phyloP scores from a whole-genome alignment of 2,888 invertebrate genomes.

The Hyposoter didymator region DNA sequence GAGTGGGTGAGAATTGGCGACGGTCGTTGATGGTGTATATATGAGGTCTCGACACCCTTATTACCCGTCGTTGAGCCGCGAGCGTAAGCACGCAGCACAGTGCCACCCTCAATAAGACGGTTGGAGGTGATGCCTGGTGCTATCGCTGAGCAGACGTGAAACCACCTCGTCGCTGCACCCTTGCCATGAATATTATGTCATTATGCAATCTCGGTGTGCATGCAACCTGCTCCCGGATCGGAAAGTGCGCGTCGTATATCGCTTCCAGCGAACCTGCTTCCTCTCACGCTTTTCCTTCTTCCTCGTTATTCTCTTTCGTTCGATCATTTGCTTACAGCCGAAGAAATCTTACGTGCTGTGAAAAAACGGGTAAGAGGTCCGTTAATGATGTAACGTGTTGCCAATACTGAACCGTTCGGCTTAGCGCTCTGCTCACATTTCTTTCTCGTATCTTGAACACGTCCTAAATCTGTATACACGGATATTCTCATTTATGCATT shows the following conservation, averaged over 20 bases:
- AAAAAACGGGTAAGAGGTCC: slow-evolving; percentile 20
- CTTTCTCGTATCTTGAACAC: slow-evolving; percentile 3
- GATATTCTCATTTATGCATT: background rate
- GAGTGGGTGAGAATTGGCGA: slow-evolving; percentile 30
- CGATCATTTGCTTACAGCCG: background rate
- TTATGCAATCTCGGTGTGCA: slow-evolving; percentile 83
- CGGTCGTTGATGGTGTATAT: slow-evolving; percentile 50
- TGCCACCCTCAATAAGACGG: slow-evolving; percentile 40
- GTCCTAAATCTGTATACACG: slow-evolving; percentile 24
- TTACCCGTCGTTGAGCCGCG: slow-evolving; percentile 77
- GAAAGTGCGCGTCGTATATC: slow-evolving; percentile 36
- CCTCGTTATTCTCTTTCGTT: background rate
- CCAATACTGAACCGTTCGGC: slow-evolving; percentile 33
- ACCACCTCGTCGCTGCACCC: slow-evolving; percentile 46
- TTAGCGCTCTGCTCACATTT: slow-evolving; percentile 19
- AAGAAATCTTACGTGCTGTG: slow-evolving; percentile 16
- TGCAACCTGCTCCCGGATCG: slow-evolving; percentile 74
- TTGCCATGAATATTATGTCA: slow-evolving; percentile 83
- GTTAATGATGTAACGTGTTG: slow-evolving; percentile 51
- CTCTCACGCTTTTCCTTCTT: slow-evolving; percentile 4
- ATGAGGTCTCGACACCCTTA: slow-evolving; percentile 76
- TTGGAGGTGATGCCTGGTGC: slow-evolving; percentile 45
- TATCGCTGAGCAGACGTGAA: slow-evolving; percentile 36
- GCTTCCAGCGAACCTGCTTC: background rate
- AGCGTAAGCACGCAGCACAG: slow-evolving; percentile 75